A percentile compares a stretch with the other conserved stretches of the same genome.
Evolutionary conservation across 2,113 vertebrate genomes (phyloP).

Genomic region (Glareola pratincola): DNA sequence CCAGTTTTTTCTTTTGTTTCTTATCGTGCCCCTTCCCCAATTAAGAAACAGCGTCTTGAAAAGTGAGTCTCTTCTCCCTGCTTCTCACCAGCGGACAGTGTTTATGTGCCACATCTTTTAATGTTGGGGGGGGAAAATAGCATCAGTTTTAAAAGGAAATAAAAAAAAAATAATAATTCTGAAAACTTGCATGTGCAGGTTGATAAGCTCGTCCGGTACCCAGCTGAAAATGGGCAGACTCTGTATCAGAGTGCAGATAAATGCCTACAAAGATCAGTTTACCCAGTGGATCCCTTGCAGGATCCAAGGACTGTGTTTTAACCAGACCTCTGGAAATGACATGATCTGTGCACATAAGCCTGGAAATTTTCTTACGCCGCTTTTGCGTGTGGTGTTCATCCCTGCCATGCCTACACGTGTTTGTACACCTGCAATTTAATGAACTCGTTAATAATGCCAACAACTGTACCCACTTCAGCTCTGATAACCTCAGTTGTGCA

Average conservation of each 20-base stretch:
- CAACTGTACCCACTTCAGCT: neutral
- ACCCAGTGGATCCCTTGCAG: neutral
- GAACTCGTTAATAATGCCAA: neutral
- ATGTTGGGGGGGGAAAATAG: neutral
- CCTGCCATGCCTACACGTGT: fast-evolving
- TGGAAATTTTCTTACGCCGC: neutral
- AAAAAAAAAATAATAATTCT: neutral
- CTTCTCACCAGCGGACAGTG: neutral
- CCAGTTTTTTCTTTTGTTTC: neutral
- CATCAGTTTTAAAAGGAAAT: neutral
- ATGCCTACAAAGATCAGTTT: neutral
- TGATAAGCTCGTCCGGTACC: neutral
- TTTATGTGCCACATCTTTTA: neutral
- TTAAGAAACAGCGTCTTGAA: neutral
- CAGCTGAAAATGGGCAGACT: neutral
- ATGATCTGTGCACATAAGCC: neutral
- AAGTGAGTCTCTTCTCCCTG: neutral
- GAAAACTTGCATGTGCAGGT: neutral
- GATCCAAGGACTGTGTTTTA: neutral
- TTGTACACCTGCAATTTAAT: neutral
- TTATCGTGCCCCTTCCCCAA: neutral
- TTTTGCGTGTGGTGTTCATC: neutral
- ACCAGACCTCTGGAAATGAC: neutral
- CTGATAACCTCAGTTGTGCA: neutral
- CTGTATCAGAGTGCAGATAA: neutral